Percentiles rank a stretch among this genome's conserved stretches.
phyloP scores from a whole-genome alignment of 2,113 vertebrate genomes.

The Notarius quadriscutis region DNA sequence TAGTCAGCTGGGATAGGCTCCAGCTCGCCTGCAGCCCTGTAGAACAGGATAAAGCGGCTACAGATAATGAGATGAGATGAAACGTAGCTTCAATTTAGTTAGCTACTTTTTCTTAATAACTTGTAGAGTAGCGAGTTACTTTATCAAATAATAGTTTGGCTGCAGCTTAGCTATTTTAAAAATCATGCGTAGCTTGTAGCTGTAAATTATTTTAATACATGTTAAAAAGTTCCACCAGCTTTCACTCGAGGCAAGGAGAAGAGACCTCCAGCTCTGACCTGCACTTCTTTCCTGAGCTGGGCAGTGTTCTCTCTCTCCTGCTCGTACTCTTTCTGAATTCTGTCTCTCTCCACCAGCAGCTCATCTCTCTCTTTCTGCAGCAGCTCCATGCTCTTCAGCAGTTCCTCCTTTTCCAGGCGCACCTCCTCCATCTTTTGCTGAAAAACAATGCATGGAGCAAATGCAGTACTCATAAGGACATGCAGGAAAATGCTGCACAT shows the following conservation, averaged over 20 bases:
- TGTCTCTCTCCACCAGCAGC: conserved; percentile 79
- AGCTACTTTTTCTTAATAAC: not conserved
- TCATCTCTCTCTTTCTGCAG: conserved; percentile 85
- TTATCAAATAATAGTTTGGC: not conserved
- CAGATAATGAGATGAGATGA: too few relatives aligned
- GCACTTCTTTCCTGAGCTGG: conserved; percentile 81
- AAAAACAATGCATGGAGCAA: conserved; percentile 24
- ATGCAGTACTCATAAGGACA: not conserved
- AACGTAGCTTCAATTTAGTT: too few relatives aligned
- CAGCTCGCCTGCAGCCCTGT: too few relatives aligned
- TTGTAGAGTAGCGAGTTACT: not conserved
- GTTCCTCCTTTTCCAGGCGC: conserved; percentile 88
- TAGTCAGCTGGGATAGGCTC: too few relatives aligned
- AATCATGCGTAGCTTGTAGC: not conserved
- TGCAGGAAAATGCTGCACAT: not conserved
- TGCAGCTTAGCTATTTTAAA: not conserved
- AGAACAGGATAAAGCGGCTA: too few relatives aligned
- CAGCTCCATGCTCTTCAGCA: conserved; percentile 79
- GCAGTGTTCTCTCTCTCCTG: conserved; percentile 79
- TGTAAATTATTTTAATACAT: not conserved
- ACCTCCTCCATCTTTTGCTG: conserved; percentile 96
- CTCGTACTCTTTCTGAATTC: conserved; percentile 59
- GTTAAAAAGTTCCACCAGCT: not conserved
- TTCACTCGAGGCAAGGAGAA: not conserved
- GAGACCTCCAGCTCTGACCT: conserved; percentile 71